Base-by-base conservation (phyloP, 1,140 invertebrate species). In the Drosophila lacertosa region DNA sequence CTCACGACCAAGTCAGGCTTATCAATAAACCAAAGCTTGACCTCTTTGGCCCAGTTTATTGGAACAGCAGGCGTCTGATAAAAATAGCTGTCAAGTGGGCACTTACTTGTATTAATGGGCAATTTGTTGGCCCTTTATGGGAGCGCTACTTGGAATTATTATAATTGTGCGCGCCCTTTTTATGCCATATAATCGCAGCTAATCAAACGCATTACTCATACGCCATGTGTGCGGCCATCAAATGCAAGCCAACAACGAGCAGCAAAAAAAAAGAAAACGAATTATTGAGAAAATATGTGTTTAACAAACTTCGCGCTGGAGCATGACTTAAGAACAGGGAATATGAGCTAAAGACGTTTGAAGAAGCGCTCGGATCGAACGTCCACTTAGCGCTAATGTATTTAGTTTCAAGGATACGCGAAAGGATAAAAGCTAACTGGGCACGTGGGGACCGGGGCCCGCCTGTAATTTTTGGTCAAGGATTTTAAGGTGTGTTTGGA, bases 401-500 rank as follows among this genome's bases (percentile, higher is more conserved):
- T 81, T 77, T 71, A 48, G 54, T 86, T 81, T 74, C 80, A 86
- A 86, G 67, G 80, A 51, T 71, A 70, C 13, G 44, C 26, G 9
- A 48, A 72, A 18, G 63, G 69, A 72, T 59, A 67, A 59, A 9
- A 22, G 54, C 13, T 9, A 22, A 15, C 51, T 13, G 24, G 47
- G 10, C n/a, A 18, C 1, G 20, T 20, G 11, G 11, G 29, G 16
- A 15, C 18, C n/a, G 15, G 20, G 20, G 44, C 22, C 22, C 15
- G 22, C 48, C 48, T 20, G 2, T 29, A 29, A 6, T n/a, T 66
- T 71, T 67, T 74, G 58, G 77, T 81, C 81, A 86, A 86, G 82
- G 82, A 74, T 77, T 71, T 70, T 50, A 24, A 81, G 81, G 82
- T 77, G 81, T 86, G 80, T 86, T 33, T 35, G 40, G 15, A n/a